Evolutionary conservation across 2,113 vertebrate genomes (phyloP), one percentile per base, ranked within the genome.

Genomic region (Nothoprocta pentlandii): DNA sequence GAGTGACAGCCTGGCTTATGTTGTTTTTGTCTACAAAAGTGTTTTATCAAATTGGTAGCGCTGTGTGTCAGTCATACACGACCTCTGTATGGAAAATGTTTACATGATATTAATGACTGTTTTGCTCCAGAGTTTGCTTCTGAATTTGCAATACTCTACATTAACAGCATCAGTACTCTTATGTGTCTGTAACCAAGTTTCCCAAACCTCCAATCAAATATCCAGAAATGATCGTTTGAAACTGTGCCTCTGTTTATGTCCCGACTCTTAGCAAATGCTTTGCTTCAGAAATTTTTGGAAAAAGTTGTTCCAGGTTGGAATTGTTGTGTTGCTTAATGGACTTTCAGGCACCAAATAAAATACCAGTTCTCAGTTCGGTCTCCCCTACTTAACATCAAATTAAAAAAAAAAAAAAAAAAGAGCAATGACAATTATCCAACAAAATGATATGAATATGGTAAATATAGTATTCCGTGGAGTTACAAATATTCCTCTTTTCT

Each of bases 1-100:
- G 97, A 95, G 76, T 98, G 98, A 98, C 98, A 98, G 97, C 95
- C 78, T 94, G 96, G 94, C 97, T 89, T 95, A 95, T 97, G 97
- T 98, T 98, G 97, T 97, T 97, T 98, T 97, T 97, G 96, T 97
- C 95, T 95, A 96, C 96, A 95, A 64, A 94, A 98, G 96, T 98
- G 98, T 98, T 98, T 98, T 98, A 98, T 98, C 97, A 98, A 98
- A 97, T 92, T 8, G 44, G 81, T 92, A 92, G 93, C 96, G 96
- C 97, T 96, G 93, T 96, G 95, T 98, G 98, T 98, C 98, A 98
- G 94, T 98, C 98, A 98, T 97, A 97, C 96, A 90, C 92, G 96
- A 91, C 97, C 97, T 85, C 97, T 98, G 97, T 97, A 97, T 97
- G 95, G 97, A 98, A 98, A 98, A 98, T 98, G 98, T 98, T 96